A percentile compares a stretch with the other conserved stretches of the same genome.
Evolutionary conservation across 2,113 vertebrate genomes (phyloP).

Genomic region (Petrocephalus zakoni): DNA sequence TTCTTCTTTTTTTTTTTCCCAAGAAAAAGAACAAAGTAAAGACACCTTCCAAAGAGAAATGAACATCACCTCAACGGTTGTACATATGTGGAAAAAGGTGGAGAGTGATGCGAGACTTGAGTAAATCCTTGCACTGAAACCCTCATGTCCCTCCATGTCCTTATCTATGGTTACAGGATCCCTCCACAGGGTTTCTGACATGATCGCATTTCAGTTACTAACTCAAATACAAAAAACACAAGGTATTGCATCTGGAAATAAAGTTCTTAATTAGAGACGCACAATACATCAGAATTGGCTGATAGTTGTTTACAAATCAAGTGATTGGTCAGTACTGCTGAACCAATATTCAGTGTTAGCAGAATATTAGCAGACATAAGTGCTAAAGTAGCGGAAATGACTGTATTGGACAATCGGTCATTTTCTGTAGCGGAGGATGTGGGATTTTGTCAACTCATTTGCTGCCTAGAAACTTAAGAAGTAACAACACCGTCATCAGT

Average conservation of each 20-base stretch:
- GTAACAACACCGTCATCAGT: background rate
- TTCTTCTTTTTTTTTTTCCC: no score
- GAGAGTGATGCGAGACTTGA: background rate
- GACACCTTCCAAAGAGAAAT: background rate
- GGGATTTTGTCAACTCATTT: background rate
- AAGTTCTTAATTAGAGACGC: background rate
- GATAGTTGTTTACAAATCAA: background rate
- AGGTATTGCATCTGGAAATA: no score
- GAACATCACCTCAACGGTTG: background rate
- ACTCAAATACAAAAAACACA: background rate
- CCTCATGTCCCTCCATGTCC: background rate
- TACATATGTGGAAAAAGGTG: background rate
- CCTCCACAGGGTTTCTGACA: background rate
- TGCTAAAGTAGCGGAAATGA: background rate
- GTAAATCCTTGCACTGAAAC: background rate
- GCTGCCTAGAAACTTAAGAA: background rate
- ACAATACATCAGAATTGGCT: background rate
- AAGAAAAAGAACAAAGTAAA: background rate
- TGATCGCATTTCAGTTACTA: background rate
- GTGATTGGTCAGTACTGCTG: background rate
- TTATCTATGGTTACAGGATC: background rate
- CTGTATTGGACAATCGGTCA: background rate
- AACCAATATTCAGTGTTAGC: background rate
- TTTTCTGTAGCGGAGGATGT: background rate
- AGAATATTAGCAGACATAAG: background rate